Percentiles rank a stretch among this genome's conserved stretches.
phyloP scores from a whole-genome alignment of 2,113 vertebrate species.

The Gambusia affinis region DNA sequence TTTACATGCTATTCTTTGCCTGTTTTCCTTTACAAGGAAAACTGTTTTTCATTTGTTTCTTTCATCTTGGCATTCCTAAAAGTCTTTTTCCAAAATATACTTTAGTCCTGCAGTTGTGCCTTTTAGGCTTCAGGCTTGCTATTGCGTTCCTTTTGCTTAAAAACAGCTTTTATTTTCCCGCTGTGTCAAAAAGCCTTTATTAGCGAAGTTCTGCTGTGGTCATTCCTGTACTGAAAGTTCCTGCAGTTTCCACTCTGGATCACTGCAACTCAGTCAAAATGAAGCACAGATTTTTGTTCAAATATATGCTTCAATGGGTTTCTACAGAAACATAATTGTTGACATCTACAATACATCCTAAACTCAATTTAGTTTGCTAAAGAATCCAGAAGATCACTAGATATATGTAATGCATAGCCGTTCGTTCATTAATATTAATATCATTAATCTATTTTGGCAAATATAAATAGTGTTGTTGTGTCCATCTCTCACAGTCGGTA shows the following conservation, averaged over 20 bases:
- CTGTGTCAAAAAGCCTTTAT: background rate
- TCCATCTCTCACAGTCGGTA: conserved; percentile 23
- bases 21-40: background rate
- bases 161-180: background rate
- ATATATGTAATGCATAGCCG: background rate
- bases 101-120: background rate
- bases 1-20: background rate
- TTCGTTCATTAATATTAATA: background rate
- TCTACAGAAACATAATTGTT: no score
- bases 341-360: no score
- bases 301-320: no score
- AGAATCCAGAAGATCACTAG: background rate
- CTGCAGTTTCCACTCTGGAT: no score
- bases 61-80: background rate
- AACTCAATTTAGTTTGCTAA: background rate
- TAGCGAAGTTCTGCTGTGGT: no score
- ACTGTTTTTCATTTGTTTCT: background rate
- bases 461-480: background rate
- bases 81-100: background rate
- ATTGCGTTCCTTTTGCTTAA: background rate
- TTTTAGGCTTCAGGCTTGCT: background rate
- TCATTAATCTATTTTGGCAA: background rate
- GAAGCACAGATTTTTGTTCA: no score
- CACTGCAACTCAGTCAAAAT: no score
- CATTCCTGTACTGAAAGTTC: no score